phyloP scores from a whole-genome alignment of 2,113 vertebrate species.

The Mus spicilegus region DNA sequence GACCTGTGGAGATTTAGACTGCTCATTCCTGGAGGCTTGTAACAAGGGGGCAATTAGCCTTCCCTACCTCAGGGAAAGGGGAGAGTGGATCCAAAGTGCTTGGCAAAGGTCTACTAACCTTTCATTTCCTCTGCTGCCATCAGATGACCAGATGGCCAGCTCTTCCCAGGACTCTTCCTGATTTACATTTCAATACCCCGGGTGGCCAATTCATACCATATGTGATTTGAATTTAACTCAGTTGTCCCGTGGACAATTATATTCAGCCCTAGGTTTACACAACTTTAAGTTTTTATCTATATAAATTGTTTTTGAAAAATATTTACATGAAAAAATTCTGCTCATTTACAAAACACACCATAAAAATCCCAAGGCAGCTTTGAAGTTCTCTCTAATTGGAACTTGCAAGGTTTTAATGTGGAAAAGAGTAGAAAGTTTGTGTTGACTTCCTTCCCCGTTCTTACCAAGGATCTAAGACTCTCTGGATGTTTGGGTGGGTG shows the following conservation, averaged over 20 bases:
- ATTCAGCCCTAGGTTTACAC: background rate
- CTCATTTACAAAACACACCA: background rate
- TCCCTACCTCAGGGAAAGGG: background rate
- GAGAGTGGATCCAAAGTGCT: background rate
- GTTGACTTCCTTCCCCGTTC: background rate
- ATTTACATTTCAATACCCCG: background rate
- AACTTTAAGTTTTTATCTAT: slow-evolving; percentile 15
- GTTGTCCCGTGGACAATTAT: slow-evolving; percentile 10
- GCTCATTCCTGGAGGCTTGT: background rate
- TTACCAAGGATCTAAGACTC: background rate
- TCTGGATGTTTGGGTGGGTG: background rate
- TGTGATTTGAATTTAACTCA: slow-evolving; percentile 11
- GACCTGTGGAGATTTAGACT: background rate
- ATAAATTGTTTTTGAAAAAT: slow-evolving; percentile 10
- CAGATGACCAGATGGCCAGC: background rate
- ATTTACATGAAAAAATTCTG: slow-evolving; percentile 20
- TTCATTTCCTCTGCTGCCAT: background rate
- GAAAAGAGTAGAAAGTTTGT: slow-evolving; percentile 42
- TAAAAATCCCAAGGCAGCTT: background rate
- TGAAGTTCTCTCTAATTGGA: slow-evolving; percentile 8
- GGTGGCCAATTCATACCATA: background rate
- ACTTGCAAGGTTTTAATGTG: background rate
- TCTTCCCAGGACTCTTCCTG: background rate
- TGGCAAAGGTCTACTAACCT: background rate
- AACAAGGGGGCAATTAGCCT: background rate